These are phyloP conservation scores for Zaprionus lineosus DNA, from an alignment of 2,888 invertebrate genomes.

Conservation along the genomic window DNA sequence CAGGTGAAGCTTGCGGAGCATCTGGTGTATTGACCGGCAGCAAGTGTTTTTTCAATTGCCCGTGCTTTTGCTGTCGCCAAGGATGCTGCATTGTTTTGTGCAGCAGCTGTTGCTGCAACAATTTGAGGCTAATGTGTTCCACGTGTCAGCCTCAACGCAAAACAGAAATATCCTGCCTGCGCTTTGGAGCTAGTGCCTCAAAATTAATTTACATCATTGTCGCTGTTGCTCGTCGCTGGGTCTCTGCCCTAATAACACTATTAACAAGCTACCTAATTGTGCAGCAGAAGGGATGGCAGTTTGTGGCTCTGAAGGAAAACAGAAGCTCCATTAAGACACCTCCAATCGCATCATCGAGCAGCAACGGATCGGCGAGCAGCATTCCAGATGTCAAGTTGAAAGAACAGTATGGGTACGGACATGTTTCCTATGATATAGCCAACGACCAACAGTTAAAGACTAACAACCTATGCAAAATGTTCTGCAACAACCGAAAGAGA, in stretches of 20 bases:
- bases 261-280: conserved; percentile 37
- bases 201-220: conserved; percentile 29
- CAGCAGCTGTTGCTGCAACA: conserved; percentile 44
- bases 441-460: conserved; percentile 69
- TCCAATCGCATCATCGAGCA: neutral
- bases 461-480: conserved; percentile 64
- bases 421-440: conserved; percentile 53
- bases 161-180: neutral
- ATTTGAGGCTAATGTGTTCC: conserved; percentile 15
- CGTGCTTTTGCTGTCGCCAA: conserved; percentile 64
- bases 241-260: conserved; percentile 30
- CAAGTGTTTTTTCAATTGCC: conserved; percentile 59
- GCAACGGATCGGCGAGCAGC: conserved; percentile 3
- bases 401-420: conserved; percentile 38
- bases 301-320: conserved; percentile 9
- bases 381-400: conserved; percentile 34
- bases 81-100: conserved; percentile 60
- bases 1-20: neutral
- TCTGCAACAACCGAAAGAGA: conserved; percentile 62
- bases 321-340: conserved; percentile 11
- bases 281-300: conserved; percentile 17
- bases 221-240: conserved; percentile 41
- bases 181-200: conserved; percentile 9
- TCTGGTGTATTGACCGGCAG: neutral
- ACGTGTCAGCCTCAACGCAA: conserved; percentile 10